phyloP scores from a whole-genome alignment of 2,113 vertebrate genomes.

The Anthoscopus minutus region DNA sequence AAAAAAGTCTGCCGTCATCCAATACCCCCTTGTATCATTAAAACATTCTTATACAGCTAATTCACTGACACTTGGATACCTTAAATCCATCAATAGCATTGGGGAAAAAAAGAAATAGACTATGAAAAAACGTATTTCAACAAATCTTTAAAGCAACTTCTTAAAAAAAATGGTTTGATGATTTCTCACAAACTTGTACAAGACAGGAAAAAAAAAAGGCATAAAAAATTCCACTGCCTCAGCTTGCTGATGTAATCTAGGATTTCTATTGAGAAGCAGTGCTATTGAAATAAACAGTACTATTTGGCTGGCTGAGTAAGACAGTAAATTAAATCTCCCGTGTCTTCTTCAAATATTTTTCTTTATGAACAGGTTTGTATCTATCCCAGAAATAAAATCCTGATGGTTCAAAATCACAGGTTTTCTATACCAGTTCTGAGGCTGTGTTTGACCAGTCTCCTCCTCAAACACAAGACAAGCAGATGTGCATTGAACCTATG shows the following conservation, averaged over 20 bases:
- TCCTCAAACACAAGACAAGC: background rate
- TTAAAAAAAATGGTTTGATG: background rate
- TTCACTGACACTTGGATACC: background rate
- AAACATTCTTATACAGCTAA: background rate
- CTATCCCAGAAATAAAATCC: background rate
- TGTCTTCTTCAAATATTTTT: background rate
- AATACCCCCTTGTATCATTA: background rate
- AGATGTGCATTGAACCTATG: background rate
- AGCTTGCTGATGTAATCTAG: constrained; percentile 21
- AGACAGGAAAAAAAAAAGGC: background rate
- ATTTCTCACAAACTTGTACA: background rate
- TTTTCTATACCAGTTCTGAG: background rate
- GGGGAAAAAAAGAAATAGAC: background rate
- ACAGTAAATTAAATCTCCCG: background rate
- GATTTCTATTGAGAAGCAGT: constrained; percentile 7
- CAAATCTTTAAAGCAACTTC: background rate
- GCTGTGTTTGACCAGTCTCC: background rate
- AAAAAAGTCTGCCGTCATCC: constrained; percentile 50
- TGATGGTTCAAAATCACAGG: background rate
- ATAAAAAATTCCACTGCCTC: background rate
- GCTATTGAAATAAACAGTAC: constrained; percentile 11
- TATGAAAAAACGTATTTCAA: background rate
- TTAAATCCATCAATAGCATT: constrained; percentile 27
- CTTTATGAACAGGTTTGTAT: background rate
- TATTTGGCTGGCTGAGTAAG: background rate